phyloP scores from a whole-genome alignment of 2,113 vertebrate species.

The Eubucco bourcierii region DNA sequence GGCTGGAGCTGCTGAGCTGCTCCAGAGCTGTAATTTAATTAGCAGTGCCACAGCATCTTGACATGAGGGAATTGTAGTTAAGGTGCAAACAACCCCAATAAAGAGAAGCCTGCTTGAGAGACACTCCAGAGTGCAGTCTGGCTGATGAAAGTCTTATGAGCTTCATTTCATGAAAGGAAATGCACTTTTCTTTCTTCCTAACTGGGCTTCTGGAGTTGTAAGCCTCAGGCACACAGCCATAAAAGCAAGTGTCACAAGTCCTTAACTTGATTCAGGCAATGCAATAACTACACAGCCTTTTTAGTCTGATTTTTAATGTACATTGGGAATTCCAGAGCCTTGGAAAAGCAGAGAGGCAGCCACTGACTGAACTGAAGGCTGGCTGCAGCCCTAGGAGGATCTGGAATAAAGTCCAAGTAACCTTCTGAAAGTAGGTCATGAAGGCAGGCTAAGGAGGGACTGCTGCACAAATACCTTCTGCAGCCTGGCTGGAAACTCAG shows the following conservation, averaged over 20 bases:
- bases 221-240: not conserved
- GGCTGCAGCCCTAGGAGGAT: not conserved
- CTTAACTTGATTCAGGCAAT: accelerated
- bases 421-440: not conserved
- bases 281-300: accelerated
- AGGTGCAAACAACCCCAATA: not conserved
- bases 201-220: not conserved
- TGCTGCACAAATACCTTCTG: not conserved
- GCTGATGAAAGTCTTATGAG: not conserved
- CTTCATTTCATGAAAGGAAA: not conserved
- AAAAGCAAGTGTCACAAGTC: not conserved
- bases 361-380: not conserved
- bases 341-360: not conserved
- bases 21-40: not conserved
- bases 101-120: not conserved
- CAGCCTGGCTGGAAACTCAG: not conserved
- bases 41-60: not conserved
- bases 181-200: not conserved
- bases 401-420: not conserved
- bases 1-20: accelerated
- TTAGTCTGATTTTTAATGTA: not conserved
- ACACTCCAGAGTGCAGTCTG: accelerated
- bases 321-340: not conserved
- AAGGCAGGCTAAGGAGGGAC: not conserved
- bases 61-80: accelerated